Base-by-base conservation (phyloP, 2,797 vertebrate genomes). In the Microchirus variegatus region DNA sequence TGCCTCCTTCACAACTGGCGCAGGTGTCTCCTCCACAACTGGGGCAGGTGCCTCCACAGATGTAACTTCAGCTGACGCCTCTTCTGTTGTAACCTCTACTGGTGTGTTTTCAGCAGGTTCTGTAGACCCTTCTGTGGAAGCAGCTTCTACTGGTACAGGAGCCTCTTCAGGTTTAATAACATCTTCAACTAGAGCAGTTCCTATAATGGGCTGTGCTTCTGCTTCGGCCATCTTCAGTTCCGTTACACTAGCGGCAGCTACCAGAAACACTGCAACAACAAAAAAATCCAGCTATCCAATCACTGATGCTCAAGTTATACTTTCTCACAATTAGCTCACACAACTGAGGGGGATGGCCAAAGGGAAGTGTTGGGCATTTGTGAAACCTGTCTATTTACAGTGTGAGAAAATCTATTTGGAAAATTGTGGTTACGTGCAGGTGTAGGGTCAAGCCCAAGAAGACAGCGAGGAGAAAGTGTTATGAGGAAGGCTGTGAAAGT, bases 281-380 rank as follows among this genome's bases (percentile, higher is more conserved):
- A 92, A 84, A 93, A 84, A 93, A 88, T 61, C 64, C 78, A 90
- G 70, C 77, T 80, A 85, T 67, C 86, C 75, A 87, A 78, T 91
- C 80, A 90, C 67, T 88, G 55, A 80, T 56, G 57, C 67, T 72
- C 43, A 69, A 59, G 48, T 59, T 54, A 49, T 12, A 70, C 10
- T 58, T 69, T 43, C 4, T 22, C 40, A 77, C 36, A 77, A 59
- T 59, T 5, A 60, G 60, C 17, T 42, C n/a, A 49, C 7, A 68
- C 15, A 75, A 48, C 17, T 56, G 10, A 50, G 17, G 10, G 48
- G 43, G 1, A 40, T 36, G 59, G 35, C 53, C 15, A 63, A 62
- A 13, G 11, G 5, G 53, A 59, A 11, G 36, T 47, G 19, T 19
- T 9, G 13, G 31, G 31, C 31, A 31, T 31, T 31, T 31, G 36